These are phyloP conservation scores for Tortrix viridana DNA, from an alignment of 2,888 invertebrate species.

Conservation along the genomic window DNA sequence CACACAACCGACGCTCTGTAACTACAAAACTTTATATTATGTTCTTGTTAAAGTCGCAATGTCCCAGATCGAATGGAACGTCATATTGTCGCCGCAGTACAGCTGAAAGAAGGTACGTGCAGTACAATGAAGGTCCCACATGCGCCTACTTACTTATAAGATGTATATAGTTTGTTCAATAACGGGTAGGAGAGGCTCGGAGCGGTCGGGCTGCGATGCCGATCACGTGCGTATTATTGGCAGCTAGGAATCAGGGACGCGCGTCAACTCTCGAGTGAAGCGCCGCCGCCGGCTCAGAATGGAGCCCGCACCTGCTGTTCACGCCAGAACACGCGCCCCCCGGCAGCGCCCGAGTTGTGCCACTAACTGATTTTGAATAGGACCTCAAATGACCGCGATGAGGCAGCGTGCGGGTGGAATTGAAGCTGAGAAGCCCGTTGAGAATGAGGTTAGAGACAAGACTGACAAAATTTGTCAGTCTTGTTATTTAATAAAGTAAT, in stretches of 20 bases:
- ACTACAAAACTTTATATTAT: conserved; percentile 24
- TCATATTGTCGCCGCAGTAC: conserved; percentile 44
- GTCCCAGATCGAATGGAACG: conserved; percentile 46
- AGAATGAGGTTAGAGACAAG: neutral
- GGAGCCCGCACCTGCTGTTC: conserved; percentile 34
- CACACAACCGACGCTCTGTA: conserved; percentile 16
- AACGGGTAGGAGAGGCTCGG: conserved; percentile 54
- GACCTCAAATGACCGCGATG: conserved; percentile 25
- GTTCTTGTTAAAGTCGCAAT: conserved; percentile 20
- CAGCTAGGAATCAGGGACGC: conserved; percentile 68
- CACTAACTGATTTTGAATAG: conserved; percentile 30
- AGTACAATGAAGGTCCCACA: conserved; percentile 32
- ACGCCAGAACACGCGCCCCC: conserved; percentile 4
- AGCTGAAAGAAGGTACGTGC: conserved; percentile 31
- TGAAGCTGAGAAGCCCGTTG: conserved; percentile 7
- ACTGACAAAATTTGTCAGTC: too few relatives aligned
- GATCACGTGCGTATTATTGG: conserved; percentile 79
- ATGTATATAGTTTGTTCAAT: conserved; percentile 62
- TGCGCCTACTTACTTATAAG: conserved; percentile 44
- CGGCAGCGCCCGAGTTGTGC: conserved; percentile 12
- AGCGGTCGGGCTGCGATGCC: conserved; percentile 55
- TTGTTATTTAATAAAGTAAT: conserved; percentile 3
- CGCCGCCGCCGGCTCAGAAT: too few relatives aligned
- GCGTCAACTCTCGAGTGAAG: conserved; percentile 53
- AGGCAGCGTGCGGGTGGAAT: neutral